A percentile compares a stretch with the other conserved stretches of the same genome.
Conservation (phyloP, 2,113 vertebrate species). For the Hippocampus zosterae region DNA sequence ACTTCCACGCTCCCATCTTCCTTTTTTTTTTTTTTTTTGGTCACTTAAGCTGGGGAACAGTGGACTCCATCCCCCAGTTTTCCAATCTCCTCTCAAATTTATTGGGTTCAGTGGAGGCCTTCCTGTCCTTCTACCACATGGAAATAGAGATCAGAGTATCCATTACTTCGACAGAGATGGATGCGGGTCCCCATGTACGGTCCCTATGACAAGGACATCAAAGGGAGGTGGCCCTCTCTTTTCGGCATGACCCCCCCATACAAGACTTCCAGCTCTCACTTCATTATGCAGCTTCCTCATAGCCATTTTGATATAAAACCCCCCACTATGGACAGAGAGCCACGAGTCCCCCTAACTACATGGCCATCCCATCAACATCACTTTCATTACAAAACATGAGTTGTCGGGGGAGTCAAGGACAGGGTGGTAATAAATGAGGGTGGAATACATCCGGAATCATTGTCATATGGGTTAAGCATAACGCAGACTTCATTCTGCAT, state of each 20-base stretch:
- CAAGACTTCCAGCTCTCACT: constrained; percentile 75
- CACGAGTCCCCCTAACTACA: constrained; percentile 72
- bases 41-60: constrained; percentile 73
- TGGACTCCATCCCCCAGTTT: constrained; percentile 75
- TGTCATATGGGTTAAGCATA: constrained; percentile 79
- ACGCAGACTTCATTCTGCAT: constrained; percentile 77
- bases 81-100: constrained; percentile 82
- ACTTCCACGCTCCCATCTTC: constrained; percentile 55
- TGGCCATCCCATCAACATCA: constrained; percentile 79
- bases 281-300: constrained; percentile 80
- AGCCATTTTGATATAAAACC: constrained; percentile 80
- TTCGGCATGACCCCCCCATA: constrained; percentile 73
- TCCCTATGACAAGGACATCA: constrained; percentile 80
- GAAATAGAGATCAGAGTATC: constrained; percentile 82
- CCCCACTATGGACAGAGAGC: constrained; percentile 69
- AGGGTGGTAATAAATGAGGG: constrained; percentile 78
- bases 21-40: constrained; percentile 71
- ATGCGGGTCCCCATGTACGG: constrained; percentile 70
- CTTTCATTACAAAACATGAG: constrained; percentile 85
- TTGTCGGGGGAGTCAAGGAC: constrained; percentile 79
- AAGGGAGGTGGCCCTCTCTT: constrained; percentile 76
- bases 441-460: constrained; percentile 81
- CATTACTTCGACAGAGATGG: constrained; percentile 82
- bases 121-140: constrained; percentile 78
- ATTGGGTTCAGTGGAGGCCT: constrained; percentile 82